Percentiles rank a stretch among this genome's conserved stretches.
phyloP scores from a whole-genome alignment of 2,113 vertebrate genomes.

The Onychorhynchus coronatus region DNA sequence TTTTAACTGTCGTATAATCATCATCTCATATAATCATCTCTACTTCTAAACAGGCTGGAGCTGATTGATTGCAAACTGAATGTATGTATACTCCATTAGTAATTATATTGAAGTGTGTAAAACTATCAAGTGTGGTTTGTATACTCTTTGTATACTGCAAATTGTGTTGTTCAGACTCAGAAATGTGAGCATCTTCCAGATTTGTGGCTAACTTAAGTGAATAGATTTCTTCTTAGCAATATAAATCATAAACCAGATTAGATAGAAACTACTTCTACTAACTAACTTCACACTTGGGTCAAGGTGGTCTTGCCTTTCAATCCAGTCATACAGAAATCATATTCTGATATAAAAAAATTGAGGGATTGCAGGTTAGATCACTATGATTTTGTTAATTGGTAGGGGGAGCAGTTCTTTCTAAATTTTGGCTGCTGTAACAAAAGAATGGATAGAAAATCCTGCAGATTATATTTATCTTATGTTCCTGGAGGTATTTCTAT shows the following conservation, averaged over 20 bases:
- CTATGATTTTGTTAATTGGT: slow-evolving; percentile 40
- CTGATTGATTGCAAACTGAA: neutral
- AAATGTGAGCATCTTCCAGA: neutral
- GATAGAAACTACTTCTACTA: neutral
- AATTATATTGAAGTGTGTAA: neutral
- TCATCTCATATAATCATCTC: no score
- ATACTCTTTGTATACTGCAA: neutral
- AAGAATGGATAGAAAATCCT: slow-evolving; percentile 22
- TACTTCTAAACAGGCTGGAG: neutral
- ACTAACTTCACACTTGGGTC: neutral
- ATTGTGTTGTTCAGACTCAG: neutral
- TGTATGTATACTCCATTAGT: neutral
- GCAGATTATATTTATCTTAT: slow-evolving; percentile 47
- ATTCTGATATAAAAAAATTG: neutral
- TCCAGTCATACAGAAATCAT: neutral
- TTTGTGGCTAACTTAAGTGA: neutral
- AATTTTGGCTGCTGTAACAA: slow-evolving; percentile 9
- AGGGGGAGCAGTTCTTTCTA: neutral
- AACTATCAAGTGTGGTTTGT: neutral
- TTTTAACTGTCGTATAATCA: neutral
- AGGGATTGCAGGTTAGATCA: slow-evolving; percentile 32
- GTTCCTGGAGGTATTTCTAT: slow-evolving; percentile 31
- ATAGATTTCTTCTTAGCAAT: neutral
- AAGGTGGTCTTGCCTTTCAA: slow-evolving; percentile 16
- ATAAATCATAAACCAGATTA: neutral